Percentiles rank a stretch among this genome's conserved stretches.
These are phyloP conservation scores for Rhagonycha fulva DNA, from an alignment of 2,888 invertebrate species.

Conservation along the genomic window DNA sequence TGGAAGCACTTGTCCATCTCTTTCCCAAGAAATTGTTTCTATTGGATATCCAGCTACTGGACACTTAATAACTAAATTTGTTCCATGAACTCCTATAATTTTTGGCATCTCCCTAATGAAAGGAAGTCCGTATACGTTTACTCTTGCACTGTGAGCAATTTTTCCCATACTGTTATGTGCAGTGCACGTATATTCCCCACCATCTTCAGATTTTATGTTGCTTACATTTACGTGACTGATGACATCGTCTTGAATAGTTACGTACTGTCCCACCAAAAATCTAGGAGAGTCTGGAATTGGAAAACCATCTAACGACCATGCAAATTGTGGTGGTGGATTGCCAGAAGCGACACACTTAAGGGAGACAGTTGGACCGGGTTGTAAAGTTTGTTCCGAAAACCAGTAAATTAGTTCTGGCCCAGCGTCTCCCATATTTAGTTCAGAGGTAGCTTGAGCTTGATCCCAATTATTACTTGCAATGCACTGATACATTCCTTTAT, in stretches of 20 bases:
- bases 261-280: slow-evolving; percentile 89
- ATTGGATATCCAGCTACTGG: slow-evolving; percentile 90
- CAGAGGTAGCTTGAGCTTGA: slow-evolving; percentile 81
- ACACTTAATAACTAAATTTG: slow-evolving; percentile 82
- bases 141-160: slow-evolving; percentile 80
- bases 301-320: slow-evolving; percentile 89
- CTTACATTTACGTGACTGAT: slow-evolving; percentile 92
- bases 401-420: slow-evolving; percentile 88
- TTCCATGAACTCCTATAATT: slow-evolving; percentile 85
- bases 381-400: slow-evolving; percentile 90
- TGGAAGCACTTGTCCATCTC: slow-evolving; percentile 85
- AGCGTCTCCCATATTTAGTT: slow-evolving; percentile 82
- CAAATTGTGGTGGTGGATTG: slow-evolving; percentile 90
- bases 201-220: slow-evolving; percentile 85
- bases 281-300: slow-evolving; percentile 66
- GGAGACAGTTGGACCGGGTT: slow-evolving; percentile 89
- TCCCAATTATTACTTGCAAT: slow-evolving; percentile 84
- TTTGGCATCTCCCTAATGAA: slow-evolving; percentile 87
- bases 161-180: slow-evolving; percentile 83
- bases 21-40: slow-evolving; percentile 86
- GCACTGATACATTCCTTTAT: slow-evolving; percentile 92
- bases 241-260: slow-evolving; percentile 89
- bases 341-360: slow-evolving; percentile 94
- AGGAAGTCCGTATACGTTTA: slow-evolving; percentile 87
- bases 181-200: slow-evolving; percentile 85